These are phyloP conservation scores for Elephantulus edwardii DNA, from an alignment of 2,113 vertebrate genomes.

Conservation along the genomic window DNA sequence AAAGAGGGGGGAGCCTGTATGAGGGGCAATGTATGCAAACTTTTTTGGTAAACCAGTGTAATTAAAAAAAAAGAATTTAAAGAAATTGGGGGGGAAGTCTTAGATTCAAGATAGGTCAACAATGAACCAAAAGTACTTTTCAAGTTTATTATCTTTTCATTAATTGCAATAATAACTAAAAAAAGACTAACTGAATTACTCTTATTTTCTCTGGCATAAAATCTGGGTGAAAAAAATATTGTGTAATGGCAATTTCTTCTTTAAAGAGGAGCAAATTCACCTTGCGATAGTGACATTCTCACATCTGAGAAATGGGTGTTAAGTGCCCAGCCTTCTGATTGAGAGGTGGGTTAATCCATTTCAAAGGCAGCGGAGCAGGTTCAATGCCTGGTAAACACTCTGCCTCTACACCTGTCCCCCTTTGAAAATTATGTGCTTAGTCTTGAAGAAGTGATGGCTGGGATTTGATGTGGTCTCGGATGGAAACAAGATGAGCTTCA, in stretches of 20 bases:
- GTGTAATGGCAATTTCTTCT: not conserved
- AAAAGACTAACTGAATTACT: not conserved
- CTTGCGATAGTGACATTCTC: not conserved
- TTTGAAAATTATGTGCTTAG: not conserved
- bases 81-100: no score
- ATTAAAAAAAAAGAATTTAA: no score
- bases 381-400: not conserved
- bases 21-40: no score
- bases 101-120: not conserved
- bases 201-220: not conserved
- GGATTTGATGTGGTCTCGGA: not conserved
- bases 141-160: not conserved
- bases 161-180: not conserved
- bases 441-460: not conserved
- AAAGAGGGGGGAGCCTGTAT: no score
- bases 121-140: not conserved
- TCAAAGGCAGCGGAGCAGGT: not conserved
- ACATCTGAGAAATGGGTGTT: not conserved
- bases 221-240: not conserved
- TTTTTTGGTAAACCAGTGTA: no score
- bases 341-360: not conserved
- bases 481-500: not conserved
- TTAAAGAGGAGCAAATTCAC: not conserved
- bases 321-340: not conserved
- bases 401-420: not conserved